phyloP scores from a whole-genome alignment of 2,797 vertebrate species.

The Peromyscus attwateri region DNA sequence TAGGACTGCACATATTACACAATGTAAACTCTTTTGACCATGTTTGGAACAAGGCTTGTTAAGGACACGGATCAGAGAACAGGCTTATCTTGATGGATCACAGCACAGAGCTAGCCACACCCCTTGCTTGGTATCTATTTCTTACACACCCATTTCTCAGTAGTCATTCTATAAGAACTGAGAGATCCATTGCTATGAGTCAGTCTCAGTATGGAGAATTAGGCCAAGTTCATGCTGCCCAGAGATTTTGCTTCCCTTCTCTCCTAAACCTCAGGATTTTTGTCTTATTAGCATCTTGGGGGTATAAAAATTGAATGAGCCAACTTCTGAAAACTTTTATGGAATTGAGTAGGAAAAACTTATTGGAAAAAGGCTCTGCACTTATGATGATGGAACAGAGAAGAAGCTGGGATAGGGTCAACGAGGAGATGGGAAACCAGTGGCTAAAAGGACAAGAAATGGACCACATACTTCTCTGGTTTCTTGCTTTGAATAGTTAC shows the following conservation, averaged over 20 bases:
- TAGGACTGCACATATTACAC: slow-evolving; percentile 58
- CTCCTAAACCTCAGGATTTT: slow-evolving; percentile 17
- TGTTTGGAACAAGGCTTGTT: slow-evolving; percentile 39
- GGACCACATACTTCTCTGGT: background rate
- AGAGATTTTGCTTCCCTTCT: slow-evolving; percentile 62
- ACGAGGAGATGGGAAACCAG: background rate
- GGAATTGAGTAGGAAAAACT: background rate
- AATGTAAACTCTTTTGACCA: slow-evolving; percentile 64
- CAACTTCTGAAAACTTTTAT: slow-evolving; percentile 60
- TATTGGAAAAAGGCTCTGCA: slow-evolving; percentile 33
- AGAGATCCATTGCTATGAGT: slow-evolving; percentile 48
- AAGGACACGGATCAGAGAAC: slow-evolving; percentile 21
- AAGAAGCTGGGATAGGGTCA: background rate
- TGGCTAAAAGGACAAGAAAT: background rate
- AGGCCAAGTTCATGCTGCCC: slow-evolving; percentile 59
- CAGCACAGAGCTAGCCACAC: slow-evolving; percentile 8
- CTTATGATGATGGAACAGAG: background rate
- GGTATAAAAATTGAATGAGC: slow-evolving; percentile 48
- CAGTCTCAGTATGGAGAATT: slow-evolving; percentile 37
- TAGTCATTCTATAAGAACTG: slow-evolving; percentile 52
- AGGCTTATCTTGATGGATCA: slow-evolving; percentile 66
- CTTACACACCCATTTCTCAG: slow-evolving; percentile 66
- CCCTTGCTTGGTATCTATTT: slow-evolving; percentile 61
- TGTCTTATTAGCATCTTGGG: slow-evolving; percentile 62
- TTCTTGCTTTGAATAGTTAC: background rate